Evolutionary conservation across 2,888 invertebrate species (phyloP), one percentile per base, ranked within the genome.

Genomic region (Melipona beecheii): DNA sequence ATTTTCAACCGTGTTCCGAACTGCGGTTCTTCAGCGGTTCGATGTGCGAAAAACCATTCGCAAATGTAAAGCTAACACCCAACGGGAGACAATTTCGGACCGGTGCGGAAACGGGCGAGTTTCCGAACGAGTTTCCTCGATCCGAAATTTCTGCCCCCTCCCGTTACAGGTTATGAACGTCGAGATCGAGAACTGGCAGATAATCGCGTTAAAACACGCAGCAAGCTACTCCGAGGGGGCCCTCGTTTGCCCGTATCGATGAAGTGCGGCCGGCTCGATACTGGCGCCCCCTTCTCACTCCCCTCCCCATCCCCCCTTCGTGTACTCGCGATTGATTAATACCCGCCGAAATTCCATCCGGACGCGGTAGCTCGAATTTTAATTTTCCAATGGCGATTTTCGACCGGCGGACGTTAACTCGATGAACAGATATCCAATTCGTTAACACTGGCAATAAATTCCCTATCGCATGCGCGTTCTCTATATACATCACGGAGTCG

Each of bases 121-220:
- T 68, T 50, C n/a, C 4, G 19, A 50, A 24, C 49, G 24, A 50
- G 17, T 50, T 50, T 49, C 49, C 36, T 11, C 5, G 11, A 11
- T 24, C 19, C 19, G 4, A 19, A 50, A 50, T 50, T 68, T 4
- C 49, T 68, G 5, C 43, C 24, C 49, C 6, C 50, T 62, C 27
- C 50, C 50, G 50, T 27, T 27, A 9, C 5, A 31, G 31, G 21
- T 50, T 73, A 31, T 62, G 62, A 50, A 50, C 31, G 50, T 31
- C 31, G n/a, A 31, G 62, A 31, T 13, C 17, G 49, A 60, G 49
- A 84, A 84, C 62, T 84, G 60, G 62, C 43, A 36, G 56, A 31
- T 85, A 85, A 85, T 84, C 84, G 84, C 64, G 62, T 87, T 81
- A 78, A 77, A 76, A 81, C 73, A 69, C 36, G 36, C 54, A 54